Evolutionary conservation across 2,888 invertebrate genomes (phyloP), one percentile per base, ranked within the genome.

Genomic region (Electrophaes corylata): DNA sequence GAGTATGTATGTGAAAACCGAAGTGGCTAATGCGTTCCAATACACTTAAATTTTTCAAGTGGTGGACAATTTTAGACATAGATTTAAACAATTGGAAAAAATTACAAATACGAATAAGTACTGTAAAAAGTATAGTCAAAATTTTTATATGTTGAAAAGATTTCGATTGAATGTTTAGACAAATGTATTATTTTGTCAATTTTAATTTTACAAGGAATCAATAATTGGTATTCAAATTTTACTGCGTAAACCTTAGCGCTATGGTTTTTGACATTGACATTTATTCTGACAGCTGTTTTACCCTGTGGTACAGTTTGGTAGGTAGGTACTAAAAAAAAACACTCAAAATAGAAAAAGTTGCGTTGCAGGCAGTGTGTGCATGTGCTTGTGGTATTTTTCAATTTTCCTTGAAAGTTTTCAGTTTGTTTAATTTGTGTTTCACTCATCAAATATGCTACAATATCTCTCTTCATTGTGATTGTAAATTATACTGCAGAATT

Each of bases 401-500:
- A 57, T 64, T 66, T 68, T 52, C 45, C 64, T 55, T 46, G 56
- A 64, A n/a, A 64, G 65, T 64, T 70, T 66, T 68, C 51, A 50
- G 40, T 52, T 44, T 33, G 10, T 33, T 23, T 23, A 45, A 3
- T 51, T 55, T 58, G 33, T 29, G 37, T 44, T 39, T 20, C 16
- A 39, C 2, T 41, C 40, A 2, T 16, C 47, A 48, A 55, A 29
- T 44, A 62, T 62, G 49, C 52, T 41, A 18, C 33, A 55, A n/a
- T 45, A 43, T 29, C 6, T 29, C 1, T 23, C 8, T n/a, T 45
- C 51, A 57, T 68, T 58, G 53, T 69, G 60, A 12, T 63, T 57
- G 57, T 67, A 82, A 14, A 47, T 55, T 86, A 86, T 70, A 79
- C 75, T 66, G 70, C 78, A 70, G 72, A 75, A 73, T 67, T 66